phyloP scores from a whole-genome alignment of 1,140 invertebrate genomes.

The Ips typographus region DNA sequence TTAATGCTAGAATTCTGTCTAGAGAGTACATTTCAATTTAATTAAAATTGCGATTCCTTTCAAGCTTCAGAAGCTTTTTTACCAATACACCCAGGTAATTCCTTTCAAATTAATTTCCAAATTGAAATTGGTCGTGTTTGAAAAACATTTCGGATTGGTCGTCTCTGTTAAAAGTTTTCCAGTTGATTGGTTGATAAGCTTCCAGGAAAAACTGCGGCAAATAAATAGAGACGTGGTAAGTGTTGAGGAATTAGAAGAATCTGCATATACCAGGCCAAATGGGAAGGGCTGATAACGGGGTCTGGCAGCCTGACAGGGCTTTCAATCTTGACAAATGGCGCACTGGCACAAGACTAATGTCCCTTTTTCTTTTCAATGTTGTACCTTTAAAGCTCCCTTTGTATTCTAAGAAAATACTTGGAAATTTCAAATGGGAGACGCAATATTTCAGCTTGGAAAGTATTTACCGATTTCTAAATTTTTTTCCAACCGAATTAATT shows the following conservation, averaged over 20 bases:
- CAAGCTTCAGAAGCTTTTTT: too few species aligned
- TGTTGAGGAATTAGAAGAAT: slow-evolving; percentile 27
- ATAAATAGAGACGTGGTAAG: slow-evolving; percentile 3
- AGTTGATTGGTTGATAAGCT: neutral
- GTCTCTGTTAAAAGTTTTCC: too few species aligned
- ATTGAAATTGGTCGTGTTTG: too few species aligned
- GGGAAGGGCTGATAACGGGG: slow-evolving; percentile 16
- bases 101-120: too few species aligned
- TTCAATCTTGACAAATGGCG: slow-evolving; percentile 30
- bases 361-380: slow-evolving; percentile 14
- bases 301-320: slow-evolving; percentile 12
- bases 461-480: too few species aligned
- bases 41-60: too few species aligned
- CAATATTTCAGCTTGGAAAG: too few species aligned
- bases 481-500: too few species aligned
- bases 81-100: too few species aligned
- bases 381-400: slow-evolving; percentile 19
- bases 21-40: too few species aligned
- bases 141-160: too few species aligned
- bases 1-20: too few species aligned
- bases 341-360: slow-evolving; percentile 24
- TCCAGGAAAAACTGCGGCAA: neutral
- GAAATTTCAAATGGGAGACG: slow-evolving; percentile 9
- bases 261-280: slow-evolving; percentile 24
- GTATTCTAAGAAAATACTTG: slow-evolving; percentile 22